Conservation (phyloP, 2,113 vertebrate genomes). For the Spilogale gracilis region DNA sequence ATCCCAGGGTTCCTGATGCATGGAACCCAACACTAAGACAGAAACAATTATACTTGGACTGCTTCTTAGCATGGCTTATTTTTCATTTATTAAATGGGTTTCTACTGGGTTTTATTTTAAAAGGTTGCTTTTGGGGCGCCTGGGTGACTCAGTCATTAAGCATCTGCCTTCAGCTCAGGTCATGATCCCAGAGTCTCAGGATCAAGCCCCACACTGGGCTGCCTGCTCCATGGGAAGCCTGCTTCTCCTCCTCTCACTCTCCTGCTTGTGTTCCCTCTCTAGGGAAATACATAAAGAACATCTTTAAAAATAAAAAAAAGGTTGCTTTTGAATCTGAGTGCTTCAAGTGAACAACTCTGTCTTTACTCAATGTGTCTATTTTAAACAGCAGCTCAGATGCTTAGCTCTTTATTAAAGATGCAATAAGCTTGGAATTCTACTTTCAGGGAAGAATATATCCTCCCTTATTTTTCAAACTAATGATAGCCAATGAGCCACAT, state of each 20-base stretch:
- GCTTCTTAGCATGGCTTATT: not conserved
- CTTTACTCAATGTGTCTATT: not conserved
- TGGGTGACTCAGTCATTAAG: too few species aligned
- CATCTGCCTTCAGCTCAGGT: too few species aligned
- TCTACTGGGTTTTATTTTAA: conserved; percentile 49
- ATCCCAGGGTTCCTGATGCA: not conserved
- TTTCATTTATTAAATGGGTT: not conserved
- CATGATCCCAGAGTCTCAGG: too few species aligned
- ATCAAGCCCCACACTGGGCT: too few species aligned
- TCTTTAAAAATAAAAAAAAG: not conserved
- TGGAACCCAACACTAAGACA: not conserved
- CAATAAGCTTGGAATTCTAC: not conserved
- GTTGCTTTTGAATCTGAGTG: not conserved
- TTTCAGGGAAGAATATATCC: conserved; percentile 60
- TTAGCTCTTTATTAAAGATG: conserved; percentile 47
- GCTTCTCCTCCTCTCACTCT: too few species aligned
- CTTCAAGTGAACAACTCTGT: conserved; percentile 20
- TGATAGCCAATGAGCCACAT: not conserved
- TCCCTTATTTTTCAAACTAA: conserved; percentile 70
- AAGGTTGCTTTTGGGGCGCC: conserved; percentile 1
- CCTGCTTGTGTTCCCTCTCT: too few species aligned
- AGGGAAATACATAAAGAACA: too few species aligned
- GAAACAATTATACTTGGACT: not conserved
- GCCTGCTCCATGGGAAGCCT: too few species aligned
- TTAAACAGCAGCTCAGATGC: conserved; percentile 3